These are phyloP conservation scores for Cheilosia grossa DNA, from an alignment of 2,888 invertebrate species.

Conservation along the genomic window DNA sequence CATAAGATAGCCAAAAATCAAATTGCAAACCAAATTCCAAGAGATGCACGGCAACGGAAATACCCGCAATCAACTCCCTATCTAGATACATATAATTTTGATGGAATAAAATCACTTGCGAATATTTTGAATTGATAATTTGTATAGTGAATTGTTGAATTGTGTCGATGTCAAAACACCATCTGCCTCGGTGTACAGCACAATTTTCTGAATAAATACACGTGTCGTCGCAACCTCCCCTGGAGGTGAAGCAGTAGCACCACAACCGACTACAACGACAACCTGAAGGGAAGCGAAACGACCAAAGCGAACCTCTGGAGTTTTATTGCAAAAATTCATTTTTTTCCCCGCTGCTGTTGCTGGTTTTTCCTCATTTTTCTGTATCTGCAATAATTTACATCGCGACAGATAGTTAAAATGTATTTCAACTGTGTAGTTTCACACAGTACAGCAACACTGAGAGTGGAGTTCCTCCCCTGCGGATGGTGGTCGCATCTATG, in stretches of 20 bases:
- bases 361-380: conserved; percentile 37
- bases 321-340: conserved; percentile 52
- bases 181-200: conserved; percentile 45
- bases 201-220: conserved; percentile 65
- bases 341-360: conserved; percentile 17
- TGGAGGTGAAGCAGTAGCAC: neutral
- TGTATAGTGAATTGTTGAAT: conserved; percentile 53
- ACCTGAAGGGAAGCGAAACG: neutral
- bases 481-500: conserved; percentile 44
- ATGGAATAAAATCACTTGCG: conserved; percentile 42
- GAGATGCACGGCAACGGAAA: neutral
- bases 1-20: conserved; percentile 39
- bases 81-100: conserved; percentile 4
- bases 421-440: conserved; percentile 36
- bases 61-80: conserved; percentile 6
- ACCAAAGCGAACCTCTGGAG: conserved; percentile 20
- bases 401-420: conserved; percentile 69
- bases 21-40: conserved; percentile 17
- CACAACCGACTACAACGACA: neutral
- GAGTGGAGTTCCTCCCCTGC: conserved; percentile 8
- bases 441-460: conserved; percentile 17
- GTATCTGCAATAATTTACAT: conserved; percentile 67
- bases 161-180: conserved; percentile 54
- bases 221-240: conserved; percentile 42
- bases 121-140: conserved; percentile 70